These are phyloP conservation scores for Proteles cristata DNA, from an alignment of 2,113 vertebrate species.

Conservation along the genomic window DNA sequence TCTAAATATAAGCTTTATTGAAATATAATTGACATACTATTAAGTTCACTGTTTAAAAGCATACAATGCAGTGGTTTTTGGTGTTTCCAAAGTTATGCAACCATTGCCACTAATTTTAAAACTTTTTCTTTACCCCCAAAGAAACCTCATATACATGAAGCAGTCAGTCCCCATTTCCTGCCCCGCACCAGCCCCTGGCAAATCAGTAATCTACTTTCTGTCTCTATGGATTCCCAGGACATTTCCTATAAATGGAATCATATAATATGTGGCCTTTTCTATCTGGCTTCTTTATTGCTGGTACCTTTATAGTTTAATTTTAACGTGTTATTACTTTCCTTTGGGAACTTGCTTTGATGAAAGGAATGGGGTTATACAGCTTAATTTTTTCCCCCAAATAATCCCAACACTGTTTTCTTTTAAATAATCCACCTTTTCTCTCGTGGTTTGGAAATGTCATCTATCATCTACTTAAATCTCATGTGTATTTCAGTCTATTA, in stretches of 20 bases:
- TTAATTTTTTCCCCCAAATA: background rate
- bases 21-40: background rate
- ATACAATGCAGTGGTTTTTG: background rate
- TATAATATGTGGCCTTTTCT: background rate
- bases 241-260: background rate
- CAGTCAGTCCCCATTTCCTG: background rate
- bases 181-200: background rate
- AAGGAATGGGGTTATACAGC: background rate
- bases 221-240: background rate
- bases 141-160: background rate
- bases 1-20: background rate
- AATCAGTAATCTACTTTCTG: background rate
- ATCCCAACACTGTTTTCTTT: background rate
- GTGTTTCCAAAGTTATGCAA: background rate
- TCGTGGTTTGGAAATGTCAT: constrained; percentile 21
- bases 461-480: constrained; percentile 5
- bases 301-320: constrained; percentile 27
- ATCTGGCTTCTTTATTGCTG: constrained; percentile 24
- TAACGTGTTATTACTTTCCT: constrained; percentile 4
- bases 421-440: background rate
- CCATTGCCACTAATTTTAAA: background rate
- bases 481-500: background rate
- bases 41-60: background rate
- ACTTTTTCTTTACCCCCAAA: background rate
- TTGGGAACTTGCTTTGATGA: constrained; percentile 45